Percentiles rank a stretch among this genome's conserved stretches.
phyloP scores from a whole-genome alignment of 2,113 vertebrate species.

The Odocoileus virginianus region DNA sequence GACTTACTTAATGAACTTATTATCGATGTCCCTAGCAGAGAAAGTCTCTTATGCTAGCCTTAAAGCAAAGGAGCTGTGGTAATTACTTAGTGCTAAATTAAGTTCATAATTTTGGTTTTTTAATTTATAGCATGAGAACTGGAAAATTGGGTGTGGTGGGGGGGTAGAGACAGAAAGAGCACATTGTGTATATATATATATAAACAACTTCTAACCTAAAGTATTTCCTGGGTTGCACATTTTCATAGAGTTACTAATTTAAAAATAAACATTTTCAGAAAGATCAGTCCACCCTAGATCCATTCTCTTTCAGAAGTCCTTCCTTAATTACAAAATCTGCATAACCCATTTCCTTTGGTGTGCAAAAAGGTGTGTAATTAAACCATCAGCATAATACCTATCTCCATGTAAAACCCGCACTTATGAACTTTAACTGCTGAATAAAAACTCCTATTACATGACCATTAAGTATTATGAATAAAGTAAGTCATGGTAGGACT shows the following conservation, averaged over 20 bases:
- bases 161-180: background rate
- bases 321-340: constrained; percentile 84
- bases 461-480: constrained; percentile 90
- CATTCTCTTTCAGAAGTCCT: constrained; percentile 79
- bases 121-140: background rate
- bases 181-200: background rate
- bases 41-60: background rate
- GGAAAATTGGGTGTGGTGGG: background rate
- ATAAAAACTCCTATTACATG: constrained; percentile 91
- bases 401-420: constrained; percentile 85
- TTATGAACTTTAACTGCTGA: constrained; percentile 90
- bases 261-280: constrained; percentile 81
- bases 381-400: constrained; percentile 86
- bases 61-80: background rate
- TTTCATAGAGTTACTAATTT: constrained; percentile 64
- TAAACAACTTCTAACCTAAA: background rate
- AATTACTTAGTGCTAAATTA: background rate
- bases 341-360: constrained; percentile 86
- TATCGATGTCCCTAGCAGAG: background rate
- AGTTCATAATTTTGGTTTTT: background rate
- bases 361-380: constrained; percentile 91
- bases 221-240: constrained; percentile 50
- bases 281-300: constrained; percentile 78
- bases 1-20: constrained; percentile 22
- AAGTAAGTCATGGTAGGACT: constrained; percentile 86